These are phyloP conservation scores for Melanargia galathea DNA, from an alignment of 2,888 invertebrate genomes.

Conservation along the genomic window DNA sequence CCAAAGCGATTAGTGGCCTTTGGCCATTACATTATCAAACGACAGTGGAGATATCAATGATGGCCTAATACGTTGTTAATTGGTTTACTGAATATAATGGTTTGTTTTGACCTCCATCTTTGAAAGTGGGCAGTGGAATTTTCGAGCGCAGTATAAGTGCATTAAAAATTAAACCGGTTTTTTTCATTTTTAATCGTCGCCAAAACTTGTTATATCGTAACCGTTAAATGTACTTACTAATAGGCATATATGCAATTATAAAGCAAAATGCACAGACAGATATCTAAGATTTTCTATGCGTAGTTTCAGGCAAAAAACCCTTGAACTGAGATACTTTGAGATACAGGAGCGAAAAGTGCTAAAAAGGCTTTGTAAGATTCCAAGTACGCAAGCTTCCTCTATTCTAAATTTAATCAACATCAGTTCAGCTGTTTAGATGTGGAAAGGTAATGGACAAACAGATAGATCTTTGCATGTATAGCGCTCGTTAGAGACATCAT, in stretches of 20 bases:
- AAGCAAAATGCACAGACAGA: neutral
- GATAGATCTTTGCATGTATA: too few species aligned
- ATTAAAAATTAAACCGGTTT: slow-evolving; percentile 2
- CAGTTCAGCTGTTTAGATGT: too few species aligned
- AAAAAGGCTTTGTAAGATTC: too few species aligned
- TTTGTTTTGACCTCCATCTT: slow-evolving; percentile 17
- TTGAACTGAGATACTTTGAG: too few species aligned
- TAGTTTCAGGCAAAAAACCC: too few species aligned
- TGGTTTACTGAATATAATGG: slow-evolving; percentile 15
- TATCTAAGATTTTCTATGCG: too few species aligned
- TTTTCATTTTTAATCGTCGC: neutral
- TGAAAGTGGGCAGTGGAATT: slow-evolving; percentile 5
- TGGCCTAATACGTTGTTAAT: slow-evolving; percentile 31
- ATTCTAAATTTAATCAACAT: neutral
- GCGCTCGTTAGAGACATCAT: too few species aligned
- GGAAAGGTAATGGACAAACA: neutral
- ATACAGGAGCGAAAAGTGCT: too few species aligned
- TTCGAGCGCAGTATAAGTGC: neutral
- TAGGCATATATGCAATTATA: neutral
- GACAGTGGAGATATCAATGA: neutral
- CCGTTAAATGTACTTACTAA: neutral
- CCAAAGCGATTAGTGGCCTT: slow-evolving; percentile 20
- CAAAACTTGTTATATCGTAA: neutral
- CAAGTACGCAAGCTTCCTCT: too few species aligned
- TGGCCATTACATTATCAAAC: slow-evolving; percentile 14